Evolutionary conservation across 2,113 vertebrate genomes (phyloP).

Genomic region (Columbina picui): DNA sequence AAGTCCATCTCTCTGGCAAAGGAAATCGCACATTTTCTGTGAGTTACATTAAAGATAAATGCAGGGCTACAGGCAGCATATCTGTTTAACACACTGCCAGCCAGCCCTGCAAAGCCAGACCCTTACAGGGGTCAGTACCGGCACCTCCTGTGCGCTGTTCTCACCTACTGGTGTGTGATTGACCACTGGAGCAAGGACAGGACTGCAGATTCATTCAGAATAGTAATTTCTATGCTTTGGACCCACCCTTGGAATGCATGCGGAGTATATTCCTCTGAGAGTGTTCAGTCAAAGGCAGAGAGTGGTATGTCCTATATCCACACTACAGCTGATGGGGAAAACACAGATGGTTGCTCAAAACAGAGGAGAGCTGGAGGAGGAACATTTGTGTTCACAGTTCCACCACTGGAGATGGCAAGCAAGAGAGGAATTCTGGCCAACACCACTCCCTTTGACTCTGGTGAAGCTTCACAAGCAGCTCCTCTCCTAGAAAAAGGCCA

Average conservation of each 20-base stretch:
- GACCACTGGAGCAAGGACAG: background rate
- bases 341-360: background rate
- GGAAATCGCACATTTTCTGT: background rate
- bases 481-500: background rate
- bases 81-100: background rate
- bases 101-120: background rate
- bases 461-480: background rate
- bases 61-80: background rate
- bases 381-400: background rate
- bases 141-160: background rate
- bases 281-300: background rate
- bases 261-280: background rate
- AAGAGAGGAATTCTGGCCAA: background rate
- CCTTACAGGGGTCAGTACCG: background rate
- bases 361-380: background rate
- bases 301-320: background rate
- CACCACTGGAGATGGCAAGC: background rate
- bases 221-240: background rate
- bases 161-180: background rate
- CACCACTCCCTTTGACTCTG: background rate
- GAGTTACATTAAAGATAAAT: background rate
- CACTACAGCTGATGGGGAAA: background rate
- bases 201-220: background rate
- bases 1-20: background rate
- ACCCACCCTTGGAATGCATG: accelerated